These are phyloP conservation scores for Epizoanthus stellaris DNA, from an alignment of 92 coral and sea anemone species.

Conservation along the genomic window DNA sequence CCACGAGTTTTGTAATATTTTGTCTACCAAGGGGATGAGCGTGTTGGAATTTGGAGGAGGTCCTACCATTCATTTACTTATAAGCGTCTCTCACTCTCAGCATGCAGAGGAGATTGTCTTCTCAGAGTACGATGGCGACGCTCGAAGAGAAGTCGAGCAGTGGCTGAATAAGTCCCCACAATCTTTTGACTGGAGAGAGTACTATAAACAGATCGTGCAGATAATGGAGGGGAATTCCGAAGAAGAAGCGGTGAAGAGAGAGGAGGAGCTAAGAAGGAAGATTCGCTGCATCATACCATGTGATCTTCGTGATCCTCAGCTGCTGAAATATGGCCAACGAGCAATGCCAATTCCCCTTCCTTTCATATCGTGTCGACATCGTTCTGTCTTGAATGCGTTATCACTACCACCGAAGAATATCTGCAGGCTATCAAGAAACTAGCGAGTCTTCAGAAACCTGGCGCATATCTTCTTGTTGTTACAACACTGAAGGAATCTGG, in stretches of 20 bases:
- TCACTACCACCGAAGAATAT: too few species aligned
- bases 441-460: too few species aligned
- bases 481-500: too few species aligned
- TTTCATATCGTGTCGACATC: too few species aligned
- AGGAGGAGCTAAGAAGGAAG: constrained; percentile 16
- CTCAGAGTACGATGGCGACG: background rate
- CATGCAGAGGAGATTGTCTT: constrained; percentile 4
- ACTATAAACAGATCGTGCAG: background rate
- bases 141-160: background rate
- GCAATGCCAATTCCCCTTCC: too few species aligned
- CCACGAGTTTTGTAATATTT: too few species aligned
- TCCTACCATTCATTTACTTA: background rate
- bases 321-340: too few species aligned
- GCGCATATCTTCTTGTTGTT: too few species aligned
- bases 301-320: background rate
- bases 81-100: background rate
- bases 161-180: background rate
- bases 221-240: too few species aligned
- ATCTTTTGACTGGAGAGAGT: background rate
- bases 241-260: background rate
- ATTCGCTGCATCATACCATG: background rate
- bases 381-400: too few species aligned
- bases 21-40: background rate
- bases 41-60: too few species aligned
- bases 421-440: too few species aligned